Base-by-base conservation (phyloP, 2,888 invertebrate species). In the Mallateleia sp. region DNA sequence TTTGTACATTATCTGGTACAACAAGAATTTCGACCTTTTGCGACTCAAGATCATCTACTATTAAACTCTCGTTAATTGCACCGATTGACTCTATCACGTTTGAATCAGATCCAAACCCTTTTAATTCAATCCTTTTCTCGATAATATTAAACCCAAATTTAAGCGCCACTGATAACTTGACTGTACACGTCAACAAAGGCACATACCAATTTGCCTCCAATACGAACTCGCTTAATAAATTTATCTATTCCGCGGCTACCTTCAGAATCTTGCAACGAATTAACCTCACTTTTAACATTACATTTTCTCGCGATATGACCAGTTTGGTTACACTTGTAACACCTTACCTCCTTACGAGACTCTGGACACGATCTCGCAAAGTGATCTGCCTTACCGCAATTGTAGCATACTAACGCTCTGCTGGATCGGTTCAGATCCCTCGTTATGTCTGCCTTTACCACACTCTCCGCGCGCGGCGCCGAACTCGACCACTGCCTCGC, bases 81-180 rank as follows among this genome's bases (percentile, higher is more conserved):
- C 79, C 85, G 4, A 28, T 22, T 9, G 74, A 85, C n/a, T 50
- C 34, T 18, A 84, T 66, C 15, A 32, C 34, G 58, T 72, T 72
- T 14, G 22, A 20, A 20, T 4, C n/a, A 5, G 8, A 14, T 3
- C 78, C 84, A 58, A 84, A 84, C 9, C 84, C 72, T 38, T 15
- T 50, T 18, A 69, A 52, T 28, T 47, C 22, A 0, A 45, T 34
- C 22, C 9, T 25, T 5, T 14, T 38, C 4, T 25, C 5, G 7
- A 7, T 11, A 56, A 56, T 25, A 82, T 47, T 9, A 5, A 38
- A 38, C 11, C 38, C 38, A 14, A 11, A 11, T 38, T 38, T 38
- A 7, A 38, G 2, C 8, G 38, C 38, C n/a, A 24, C 34, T 42
- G 3, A 25, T 45, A 22, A 54, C n/a, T 54, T 54, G 24, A 54